Evolutionary conservation across 2,113 vertebrate genomes (phyloP).

Genomic region (Melanocharis versteri): DNA sequence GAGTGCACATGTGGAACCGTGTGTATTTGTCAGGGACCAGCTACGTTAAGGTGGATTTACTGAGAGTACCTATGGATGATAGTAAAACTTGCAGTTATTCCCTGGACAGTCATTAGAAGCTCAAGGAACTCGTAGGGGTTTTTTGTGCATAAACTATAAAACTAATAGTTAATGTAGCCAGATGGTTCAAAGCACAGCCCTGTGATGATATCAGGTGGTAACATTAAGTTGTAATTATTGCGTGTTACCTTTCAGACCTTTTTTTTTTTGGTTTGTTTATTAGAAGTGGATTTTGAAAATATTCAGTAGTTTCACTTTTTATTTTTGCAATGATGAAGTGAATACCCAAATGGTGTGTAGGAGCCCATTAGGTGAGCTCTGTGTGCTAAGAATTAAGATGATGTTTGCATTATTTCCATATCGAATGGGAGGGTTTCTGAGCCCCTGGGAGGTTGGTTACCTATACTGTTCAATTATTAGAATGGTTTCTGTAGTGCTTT

Average conservation of each 20-base stretch:
- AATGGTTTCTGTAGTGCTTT: not conserved
- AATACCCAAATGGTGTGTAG: not conserved
- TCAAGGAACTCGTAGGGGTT: not conserved
- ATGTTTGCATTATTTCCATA: not conserved
- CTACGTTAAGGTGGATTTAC: not conserved
- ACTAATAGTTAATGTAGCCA: not conserved
- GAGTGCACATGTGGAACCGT: accelerated
- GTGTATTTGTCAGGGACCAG: not conserved
- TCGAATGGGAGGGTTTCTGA: not conserved
- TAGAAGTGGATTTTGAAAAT: not conserved
- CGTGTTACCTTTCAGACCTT: not conserved
- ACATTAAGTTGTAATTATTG: not conserved
- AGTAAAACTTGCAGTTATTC: not conserved
- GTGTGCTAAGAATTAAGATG: not conserved
- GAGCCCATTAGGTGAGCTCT: not conserved
- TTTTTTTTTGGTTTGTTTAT: not conserved
- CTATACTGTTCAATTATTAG: not conserved
- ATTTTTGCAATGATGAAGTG: not conserved
- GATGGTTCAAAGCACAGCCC: not conserved
- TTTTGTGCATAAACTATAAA: not conserved
- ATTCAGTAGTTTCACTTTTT: not conserved
- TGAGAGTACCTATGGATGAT: not conserved
- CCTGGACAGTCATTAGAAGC: not conserved
- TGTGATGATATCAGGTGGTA: not conserved
- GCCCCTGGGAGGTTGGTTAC: not conserved